phyloP scores from a whole-genome alignment of 2,113 vertebrate genomes.

The Sapajus apella region DNA sequence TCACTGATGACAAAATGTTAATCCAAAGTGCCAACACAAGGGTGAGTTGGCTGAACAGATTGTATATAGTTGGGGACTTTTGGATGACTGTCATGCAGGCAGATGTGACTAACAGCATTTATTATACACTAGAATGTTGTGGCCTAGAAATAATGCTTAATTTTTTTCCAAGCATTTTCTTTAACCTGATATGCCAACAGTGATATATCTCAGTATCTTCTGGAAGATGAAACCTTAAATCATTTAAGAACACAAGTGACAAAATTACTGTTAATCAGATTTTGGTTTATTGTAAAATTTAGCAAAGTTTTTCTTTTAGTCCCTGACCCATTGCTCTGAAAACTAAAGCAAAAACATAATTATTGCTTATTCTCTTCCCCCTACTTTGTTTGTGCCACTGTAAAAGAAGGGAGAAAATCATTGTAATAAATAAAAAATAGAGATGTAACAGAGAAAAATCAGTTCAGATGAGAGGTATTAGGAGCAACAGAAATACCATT shows the following conservation, averaged over 20 bases:
- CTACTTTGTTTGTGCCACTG: constrained; percentile 64
- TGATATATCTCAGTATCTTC: neutral
- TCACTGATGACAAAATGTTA: neutral
- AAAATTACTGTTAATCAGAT: constrained; percentile 70
- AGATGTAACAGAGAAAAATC: constrained; percentile 60
- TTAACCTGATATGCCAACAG: neutral
- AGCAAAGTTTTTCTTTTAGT: constrained; percentile 72
- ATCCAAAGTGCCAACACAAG: neutral
- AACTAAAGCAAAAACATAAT: constrained; percentile 74
- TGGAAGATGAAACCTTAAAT: neutral
- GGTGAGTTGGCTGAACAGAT: neutral
- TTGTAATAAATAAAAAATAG: constrained; percentile 84
- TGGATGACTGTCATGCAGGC: neutral
- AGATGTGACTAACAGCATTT: neutral
- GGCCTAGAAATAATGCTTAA: neutral
- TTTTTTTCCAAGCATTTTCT: neutral
- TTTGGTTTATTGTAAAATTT: constrained; percentile 84
- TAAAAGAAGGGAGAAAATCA: constrained; percentile 73
- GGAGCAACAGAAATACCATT: constrained; percentile 74
- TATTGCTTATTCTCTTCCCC: constrained; percentile 78
- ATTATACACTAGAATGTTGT: neutral
- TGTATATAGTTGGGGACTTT: neutral
- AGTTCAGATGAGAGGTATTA: constrained; percentile 64
- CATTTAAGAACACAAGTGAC: constrained; percentile 68
- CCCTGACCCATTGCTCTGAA: constrained; percentile 79